A percentile compares a stretch with the other conserved stretches of the same genome.
Conservation (phyloP, 2,797 vertebrate genomes). For the Dendrocincla tyrannina region DNA sequence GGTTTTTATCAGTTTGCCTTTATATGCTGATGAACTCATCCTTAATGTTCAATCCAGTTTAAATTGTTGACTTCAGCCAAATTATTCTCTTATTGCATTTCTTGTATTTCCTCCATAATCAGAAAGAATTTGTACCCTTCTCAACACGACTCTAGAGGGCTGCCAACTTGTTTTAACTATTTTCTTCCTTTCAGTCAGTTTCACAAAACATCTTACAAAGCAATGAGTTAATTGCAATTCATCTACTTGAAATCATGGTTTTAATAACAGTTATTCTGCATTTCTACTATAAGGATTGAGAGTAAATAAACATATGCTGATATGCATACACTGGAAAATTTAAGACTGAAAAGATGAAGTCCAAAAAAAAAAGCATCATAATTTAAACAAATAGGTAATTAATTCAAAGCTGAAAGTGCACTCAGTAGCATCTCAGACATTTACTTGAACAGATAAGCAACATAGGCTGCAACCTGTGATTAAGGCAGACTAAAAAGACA, state of each 20-base stretch:
- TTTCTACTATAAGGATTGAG: background rate
- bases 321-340: background rate
- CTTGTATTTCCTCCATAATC: background rate
- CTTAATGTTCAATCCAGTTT: background rate
- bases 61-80: background rate
- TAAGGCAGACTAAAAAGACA: background rate
- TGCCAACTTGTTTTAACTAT: background rate
- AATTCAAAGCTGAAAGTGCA: background rate
- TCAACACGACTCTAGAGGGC: background rate
- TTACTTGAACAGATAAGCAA: background rate
- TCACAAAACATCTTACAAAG: background rate
- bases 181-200: background rate
- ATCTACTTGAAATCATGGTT: background rate
- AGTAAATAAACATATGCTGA: background rate
- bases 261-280: background rate
- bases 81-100: background rate
- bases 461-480: background rate
- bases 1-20: background rate
- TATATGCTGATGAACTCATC: background rate
- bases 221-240: background rate
- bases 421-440: background rate
- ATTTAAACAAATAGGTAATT: background rate
- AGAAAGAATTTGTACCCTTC: background rate
- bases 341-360: background rate
- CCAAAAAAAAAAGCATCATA: background rate